Evolutionary conservation across 2,888 invertebrate genomes (phyloP).

Genomic region (Drosophila nigricruria): DNA sequence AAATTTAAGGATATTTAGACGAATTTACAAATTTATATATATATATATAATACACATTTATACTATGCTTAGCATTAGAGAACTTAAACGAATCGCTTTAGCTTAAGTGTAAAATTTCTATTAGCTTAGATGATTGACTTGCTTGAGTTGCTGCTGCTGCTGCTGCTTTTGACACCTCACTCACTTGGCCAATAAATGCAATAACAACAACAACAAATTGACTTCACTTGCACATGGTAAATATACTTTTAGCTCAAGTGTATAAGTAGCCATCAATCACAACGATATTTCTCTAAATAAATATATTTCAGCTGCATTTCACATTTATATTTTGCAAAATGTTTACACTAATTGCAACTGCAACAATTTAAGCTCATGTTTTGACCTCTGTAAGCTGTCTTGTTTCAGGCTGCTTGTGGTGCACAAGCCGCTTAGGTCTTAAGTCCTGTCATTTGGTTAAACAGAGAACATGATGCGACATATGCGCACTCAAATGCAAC

Average conservation of each 20-base stretch:
- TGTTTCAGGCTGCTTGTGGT: not conserved
- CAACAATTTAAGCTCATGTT: not conserved
- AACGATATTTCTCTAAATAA: not conserved
- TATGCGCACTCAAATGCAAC: constrained; percentile 23
- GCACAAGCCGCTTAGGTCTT: constrained; percentile 33
- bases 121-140: constrained; percentile 4
- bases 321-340: not conserved
- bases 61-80: not conserved
- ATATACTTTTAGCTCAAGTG: constrained; percentile 8
- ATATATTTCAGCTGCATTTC: not conserved
- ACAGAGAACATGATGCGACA: constrained; percentile 15
- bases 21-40: not conserved
- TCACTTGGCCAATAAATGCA: constrained; percentile 15
- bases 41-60: not conserved
- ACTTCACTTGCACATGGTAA: constrained; percentile 16
- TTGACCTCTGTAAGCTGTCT: constrained; percentile 24
- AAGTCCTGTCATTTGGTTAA: constrained; percentile 30
- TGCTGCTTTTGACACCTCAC: constrained; percentile 33
- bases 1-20: not conserved
- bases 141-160: constrained; percentile 21
- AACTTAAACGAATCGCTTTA: not conserved
- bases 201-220: constrained; percentile 19
- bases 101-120: not conserved
- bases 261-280: constrained; percentile 10
- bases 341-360: constrained; percentile 7